A percentile compares a stretch with the other conserved stretches of the same genome.
Conservation (phyloP, 2,797 vertebrate species). For the Protonibea diacanthus region DNA sequence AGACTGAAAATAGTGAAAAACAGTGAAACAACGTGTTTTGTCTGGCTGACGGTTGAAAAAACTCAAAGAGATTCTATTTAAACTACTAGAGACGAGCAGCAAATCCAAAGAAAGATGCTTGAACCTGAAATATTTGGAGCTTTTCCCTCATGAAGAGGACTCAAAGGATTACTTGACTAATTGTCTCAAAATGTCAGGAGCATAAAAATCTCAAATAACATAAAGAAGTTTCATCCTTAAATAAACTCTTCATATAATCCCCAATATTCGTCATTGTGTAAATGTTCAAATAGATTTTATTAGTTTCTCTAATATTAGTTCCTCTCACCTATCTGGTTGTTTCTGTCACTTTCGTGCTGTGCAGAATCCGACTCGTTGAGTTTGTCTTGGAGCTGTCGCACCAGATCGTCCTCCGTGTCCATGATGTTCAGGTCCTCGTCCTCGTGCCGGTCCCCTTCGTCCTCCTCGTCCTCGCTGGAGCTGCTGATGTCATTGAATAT, state of each 20-base stretch:
- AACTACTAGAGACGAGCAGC: background rate
- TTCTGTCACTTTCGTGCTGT: conserved; percentile 90
- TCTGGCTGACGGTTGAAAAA: background rate
- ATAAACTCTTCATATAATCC: background rate
- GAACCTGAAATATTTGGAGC: background rate
- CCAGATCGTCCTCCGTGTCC: conserved; percentile 95
- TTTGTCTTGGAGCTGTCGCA: conserved; percentile 93
- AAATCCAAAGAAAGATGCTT: background rate
- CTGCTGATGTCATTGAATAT: conserved; percentile 99
- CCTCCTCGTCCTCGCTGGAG: conserved; percentile 96
- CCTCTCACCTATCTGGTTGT: conserved; percentile 91
- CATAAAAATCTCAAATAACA: background rate
- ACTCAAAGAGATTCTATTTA: background rate
- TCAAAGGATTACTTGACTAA: background rate
- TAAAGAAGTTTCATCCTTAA: background rate
- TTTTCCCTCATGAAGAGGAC: background rate
- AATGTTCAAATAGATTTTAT: too few relatives aligned
- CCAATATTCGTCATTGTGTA: background rate
- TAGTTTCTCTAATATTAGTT: too few relatives aligned
- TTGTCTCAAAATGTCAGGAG: background rate
- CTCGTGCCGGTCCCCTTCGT: conserved; percentile 93
- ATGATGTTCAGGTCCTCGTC: conserved; percentile 98
- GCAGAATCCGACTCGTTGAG: conserved; percentile 91
- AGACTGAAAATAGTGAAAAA: background rate
- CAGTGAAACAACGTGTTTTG: background rate